Conservation (phyloP, 2,113 vertebrate species). For the Corythornis madagascariensis region DNA sequence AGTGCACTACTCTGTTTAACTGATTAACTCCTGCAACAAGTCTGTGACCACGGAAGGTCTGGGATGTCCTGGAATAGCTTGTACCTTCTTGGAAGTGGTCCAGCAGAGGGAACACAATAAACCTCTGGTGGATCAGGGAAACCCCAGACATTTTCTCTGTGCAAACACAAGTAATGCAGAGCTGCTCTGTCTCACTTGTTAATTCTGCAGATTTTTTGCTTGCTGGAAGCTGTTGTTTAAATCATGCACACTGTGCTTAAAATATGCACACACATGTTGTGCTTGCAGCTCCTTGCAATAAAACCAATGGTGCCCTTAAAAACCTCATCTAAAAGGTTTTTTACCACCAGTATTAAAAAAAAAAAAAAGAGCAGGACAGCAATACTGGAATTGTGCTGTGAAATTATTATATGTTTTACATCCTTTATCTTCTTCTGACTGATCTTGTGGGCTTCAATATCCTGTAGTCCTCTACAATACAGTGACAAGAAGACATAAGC, state of each 20-base stretch:
- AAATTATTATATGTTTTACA: background rate
- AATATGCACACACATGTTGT: background rate
- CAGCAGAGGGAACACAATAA: background rate
- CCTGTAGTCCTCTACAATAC: background rate
- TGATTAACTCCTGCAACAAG: background rate
- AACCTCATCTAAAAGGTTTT: background rate
- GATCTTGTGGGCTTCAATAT: background rate
- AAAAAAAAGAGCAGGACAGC: background rate
- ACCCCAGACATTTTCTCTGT: background rate
- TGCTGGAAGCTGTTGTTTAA: background rate
- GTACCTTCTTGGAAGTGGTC: background rate
- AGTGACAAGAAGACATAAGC: background rate
- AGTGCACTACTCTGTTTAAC: accelerated
- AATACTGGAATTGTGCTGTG: background rate
- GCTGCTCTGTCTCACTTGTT: background rate
- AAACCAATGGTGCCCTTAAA: background rate
- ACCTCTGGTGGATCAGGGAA: background rate
- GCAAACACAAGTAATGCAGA: background rate
- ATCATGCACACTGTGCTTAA: background rate
- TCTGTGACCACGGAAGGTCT: background rate
- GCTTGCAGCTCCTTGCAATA: background rate
- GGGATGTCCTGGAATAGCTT: background rate
- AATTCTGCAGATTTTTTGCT: background rate
- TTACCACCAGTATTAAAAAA: background rate
- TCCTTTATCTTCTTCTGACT: background rate